Evolutionary conservation across 2,888 invertebrate species (phyloP).

Genomic region (Andrena praecox): DNA sequence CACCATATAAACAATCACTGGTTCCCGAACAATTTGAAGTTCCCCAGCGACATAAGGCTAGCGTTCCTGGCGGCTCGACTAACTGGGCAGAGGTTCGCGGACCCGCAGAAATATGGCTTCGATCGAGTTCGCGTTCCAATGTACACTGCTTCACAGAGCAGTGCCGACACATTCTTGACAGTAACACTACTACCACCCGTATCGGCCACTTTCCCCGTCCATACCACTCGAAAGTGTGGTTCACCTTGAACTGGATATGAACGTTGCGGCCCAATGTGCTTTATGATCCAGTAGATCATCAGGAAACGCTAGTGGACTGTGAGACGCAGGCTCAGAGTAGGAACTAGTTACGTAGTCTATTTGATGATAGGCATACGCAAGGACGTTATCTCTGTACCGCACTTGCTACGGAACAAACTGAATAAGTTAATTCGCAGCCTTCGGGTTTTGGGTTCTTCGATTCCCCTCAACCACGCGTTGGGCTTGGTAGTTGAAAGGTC

Average conservation of each 20-base stretch:
- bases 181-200: slow-evolving; percentile 40
- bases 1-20: slow-evolving; percentile 60
- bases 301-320: slow-evolving; percentile 34
- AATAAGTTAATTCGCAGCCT: neutral
- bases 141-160: slow-evolving; percentile 69
- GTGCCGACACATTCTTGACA: slow-evolving; percentile 68
- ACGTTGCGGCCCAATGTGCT: slow-evolving; percentile 47
- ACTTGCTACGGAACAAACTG: neutral
- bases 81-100: neutral
- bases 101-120: slow-evolving; percentile 44
- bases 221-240: slow-evolving; percentile 73
- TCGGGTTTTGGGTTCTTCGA: neutral
- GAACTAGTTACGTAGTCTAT: neutral
- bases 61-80: neutral
- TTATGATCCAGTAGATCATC: slow-evolving; percentile 63
- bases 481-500: no score
- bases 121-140: slow-evolving; percentile 66
- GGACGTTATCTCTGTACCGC: slow-evolving; percentile 5
- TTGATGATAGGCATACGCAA: slow-evolving; percentile 14
- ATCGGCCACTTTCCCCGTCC: slow-evolving; percentile 68
- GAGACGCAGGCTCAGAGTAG: neutral
- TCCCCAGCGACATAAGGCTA: slow-evolving; percentile 13
- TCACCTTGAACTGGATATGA: slow-evolving; percentile 76
- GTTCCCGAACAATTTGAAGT: neutral
- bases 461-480: neutral